Conservation (phyloP, 1,140 invertebrate species). For the Stegodyphus mimosarum region DNA sequence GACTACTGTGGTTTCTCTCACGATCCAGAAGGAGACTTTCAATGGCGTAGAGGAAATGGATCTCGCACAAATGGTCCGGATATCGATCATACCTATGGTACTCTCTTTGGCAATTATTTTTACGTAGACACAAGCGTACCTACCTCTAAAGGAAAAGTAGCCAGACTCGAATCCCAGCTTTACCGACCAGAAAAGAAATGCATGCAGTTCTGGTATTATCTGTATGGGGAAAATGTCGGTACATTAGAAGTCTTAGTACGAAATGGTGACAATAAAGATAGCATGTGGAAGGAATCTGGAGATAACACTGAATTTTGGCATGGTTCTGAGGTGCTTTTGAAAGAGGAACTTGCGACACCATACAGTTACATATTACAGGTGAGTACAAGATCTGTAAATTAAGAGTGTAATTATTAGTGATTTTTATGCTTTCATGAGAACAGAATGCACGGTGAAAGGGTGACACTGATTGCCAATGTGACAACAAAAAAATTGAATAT, state of each 20-base stretch:
- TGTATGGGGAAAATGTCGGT: constrained; percentile 61
- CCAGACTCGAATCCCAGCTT: constrained; percentile 50
- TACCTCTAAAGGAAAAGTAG: constrained; percentile 7
- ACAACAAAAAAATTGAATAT: no score
- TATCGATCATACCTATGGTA: constrained; percentile 64
- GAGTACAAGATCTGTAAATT: not conserved
- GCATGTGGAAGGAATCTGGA: constrained; percentile 51
- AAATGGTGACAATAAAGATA: constrained; percentile 31
- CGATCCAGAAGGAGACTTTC: constrained; percentile 35
- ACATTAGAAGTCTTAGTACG: constrained; percentile 53
- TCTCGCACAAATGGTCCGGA: constrained; percentile 55
- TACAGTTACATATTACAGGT: constrained; percentile 56
- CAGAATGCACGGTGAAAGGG: no score
- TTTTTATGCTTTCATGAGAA: no score
- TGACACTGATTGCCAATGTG: no score
- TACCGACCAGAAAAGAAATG: constrained; percentile 58
- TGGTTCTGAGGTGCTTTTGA: constrained; percentile 46
- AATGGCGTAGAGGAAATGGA: constrained; percentile 47
- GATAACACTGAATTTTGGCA: constrained; percentile 58
- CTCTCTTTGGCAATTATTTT: constrained; percentile 57
- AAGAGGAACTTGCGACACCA: not conserved
- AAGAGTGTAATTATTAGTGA: no score
- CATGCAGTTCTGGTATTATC: constrained; percentile 63
- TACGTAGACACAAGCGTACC: constrained; percentile 57
- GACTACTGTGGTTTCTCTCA: constrained; percentile 55